Percentiles rank a stretch among this genome's conserved stretches.
Conservation (phyloP, 2,888 invertebrate species). For the Liodrosophila aerea region DNA sequence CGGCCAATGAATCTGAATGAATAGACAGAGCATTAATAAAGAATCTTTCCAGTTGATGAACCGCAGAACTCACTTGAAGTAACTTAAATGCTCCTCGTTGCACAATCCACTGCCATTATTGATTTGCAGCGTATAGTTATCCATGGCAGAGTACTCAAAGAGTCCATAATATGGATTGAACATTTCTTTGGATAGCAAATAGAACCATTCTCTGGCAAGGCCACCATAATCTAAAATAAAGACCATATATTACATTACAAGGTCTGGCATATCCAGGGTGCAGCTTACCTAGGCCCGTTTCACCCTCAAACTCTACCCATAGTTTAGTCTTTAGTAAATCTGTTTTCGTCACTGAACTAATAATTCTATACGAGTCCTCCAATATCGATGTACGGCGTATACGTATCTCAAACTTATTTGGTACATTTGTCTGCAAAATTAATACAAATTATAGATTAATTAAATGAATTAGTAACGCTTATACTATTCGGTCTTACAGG, state of each 20-base stretch:
- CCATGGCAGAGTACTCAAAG: conserved; percentile 99
- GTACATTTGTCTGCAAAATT: conserved; percentile 91
- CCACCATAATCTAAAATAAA: conserved; percentile 92
- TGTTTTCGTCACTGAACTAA: conserved; percentile 93
- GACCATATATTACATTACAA: too few species aligned
- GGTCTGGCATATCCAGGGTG: neutral
- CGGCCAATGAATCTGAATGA: conserved; percentile 96
- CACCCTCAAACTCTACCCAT: conserved; percentile 99
- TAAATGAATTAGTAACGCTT: too few species aligned
- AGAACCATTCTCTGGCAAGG: conserved; percentile 98
- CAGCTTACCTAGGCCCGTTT: conserved; percentile 89
- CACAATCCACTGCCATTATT: conserved; percentile 98
- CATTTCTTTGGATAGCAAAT: conserved; percentile 99
- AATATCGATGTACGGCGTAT: conserved; percentile 94
- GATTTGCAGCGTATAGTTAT: conserved; percentile 99
- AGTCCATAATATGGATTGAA: conserved; percentile 99
- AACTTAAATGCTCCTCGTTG: conserved; percentile 98
- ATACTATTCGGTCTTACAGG: conserved; percentile 91
- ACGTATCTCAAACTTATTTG: conserved; percentile 99
- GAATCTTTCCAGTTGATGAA: too few species aligned
- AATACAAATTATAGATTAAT: neutral
- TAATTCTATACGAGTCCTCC: conserved; percentile 98
- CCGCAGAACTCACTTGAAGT: conserved; percentile 88
- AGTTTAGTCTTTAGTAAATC: conserved; percentile 98
- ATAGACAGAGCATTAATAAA: too few species aligned